phyloP scores from a whole-genome alignment of 2,888 invertebrate species.

The Amphipoea oculea region DNA sequence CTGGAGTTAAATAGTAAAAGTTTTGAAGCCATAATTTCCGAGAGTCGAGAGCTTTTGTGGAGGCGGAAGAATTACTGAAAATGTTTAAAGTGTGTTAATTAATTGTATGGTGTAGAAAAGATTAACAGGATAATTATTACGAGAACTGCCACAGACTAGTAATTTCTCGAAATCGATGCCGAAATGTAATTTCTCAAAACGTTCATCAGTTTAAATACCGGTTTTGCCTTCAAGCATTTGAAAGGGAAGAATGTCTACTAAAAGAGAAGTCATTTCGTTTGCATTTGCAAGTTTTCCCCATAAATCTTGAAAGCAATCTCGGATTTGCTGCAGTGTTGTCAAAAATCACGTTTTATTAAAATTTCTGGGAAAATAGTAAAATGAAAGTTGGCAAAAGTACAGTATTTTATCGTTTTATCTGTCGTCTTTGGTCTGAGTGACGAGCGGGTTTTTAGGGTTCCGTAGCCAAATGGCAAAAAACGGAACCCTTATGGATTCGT shows the following conservation, averaged over 20 bases:
- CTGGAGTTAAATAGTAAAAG: constrained; percentile 53
- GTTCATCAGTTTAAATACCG: background rate
- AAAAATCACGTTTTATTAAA: constrained; percentile 74
- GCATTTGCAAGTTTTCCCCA: constrained; percentile 53
- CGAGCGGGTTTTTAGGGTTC: constrained; percentile 25
- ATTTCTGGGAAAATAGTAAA: constrained; percentile 78
- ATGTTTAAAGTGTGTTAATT: constrained; percentile 32
- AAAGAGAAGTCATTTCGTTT: constrained; percentile 34
- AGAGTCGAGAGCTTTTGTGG: constrained; percentile 33
- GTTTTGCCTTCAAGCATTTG: background rate
- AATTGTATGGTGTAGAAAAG: background rate
- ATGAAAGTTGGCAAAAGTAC: constrained; percentile 79
- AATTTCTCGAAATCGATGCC: background rate
- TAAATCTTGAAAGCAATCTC: constrained; percentile 64
- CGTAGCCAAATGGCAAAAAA: no score
- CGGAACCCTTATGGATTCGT: no score
- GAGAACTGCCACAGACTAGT: background rate
- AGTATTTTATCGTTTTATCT: constrained; percentile 79
- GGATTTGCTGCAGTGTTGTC: constrained; percentile 70
- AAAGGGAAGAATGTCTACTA: constrained; percentile 28
- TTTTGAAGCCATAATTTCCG: constrained; percentile 47
- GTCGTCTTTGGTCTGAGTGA: constrained; percentile 65
- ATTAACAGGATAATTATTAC: background rate
- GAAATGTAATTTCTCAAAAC: background rate
- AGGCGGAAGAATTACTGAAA: constrained; percentile 18